phyloP scores from a whole-genome alignment of 2,113 vertebrate species.

The Passer domesticus region DNA sequence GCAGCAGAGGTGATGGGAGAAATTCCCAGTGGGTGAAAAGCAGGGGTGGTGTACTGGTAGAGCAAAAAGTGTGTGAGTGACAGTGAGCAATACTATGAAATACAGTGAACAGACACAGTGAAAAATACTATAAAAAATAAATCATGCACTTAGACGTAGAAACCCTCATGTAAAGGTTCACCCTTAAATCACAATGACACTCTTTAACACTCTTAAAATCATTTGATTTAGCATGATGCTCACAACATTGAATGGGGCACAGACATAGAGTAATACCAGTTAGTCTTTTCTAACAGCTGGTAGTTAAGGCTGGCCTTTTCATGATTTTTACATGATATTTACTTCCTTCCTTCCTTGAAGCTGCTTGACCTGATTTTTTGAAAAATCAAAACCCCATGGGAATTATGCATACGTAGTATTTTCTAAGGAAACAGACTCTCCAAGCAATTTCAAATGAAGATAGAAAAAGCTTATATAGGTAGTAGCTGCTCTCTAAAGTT shows the following conservation, averaged over 20 bases:
- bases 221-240: background rate
- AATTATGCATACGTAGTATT: background rate
- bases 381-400: background rate
- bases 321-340: background rate
- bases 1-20: background rate
- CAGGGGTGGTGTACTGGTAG: background rate
- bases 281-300: background rate
- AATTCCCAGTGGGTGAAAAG: background rate
- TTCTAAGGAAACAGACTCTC: background rate
- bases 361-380: background rate
- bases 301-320: background rate
- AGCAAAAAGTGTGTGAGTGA: background rate
- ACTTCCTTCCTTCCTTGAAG: background rate
- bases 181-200: background rate
- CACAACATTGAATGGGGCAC: background rate
- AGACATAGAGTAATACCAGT: background rate
- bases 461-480: background rate
- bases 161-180: background rate
- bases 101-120: background rate
- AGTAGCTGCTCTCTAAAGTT: background rate
- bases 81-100: background rate
- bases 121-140: background rate
- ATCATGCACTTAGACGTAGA: fast-evolving
- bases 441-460: background rate
- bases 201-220: background rate